phyloP scores from a whole-genome alignment of 2,888 invertebrate species.

The Cenopis cana region DNA sequence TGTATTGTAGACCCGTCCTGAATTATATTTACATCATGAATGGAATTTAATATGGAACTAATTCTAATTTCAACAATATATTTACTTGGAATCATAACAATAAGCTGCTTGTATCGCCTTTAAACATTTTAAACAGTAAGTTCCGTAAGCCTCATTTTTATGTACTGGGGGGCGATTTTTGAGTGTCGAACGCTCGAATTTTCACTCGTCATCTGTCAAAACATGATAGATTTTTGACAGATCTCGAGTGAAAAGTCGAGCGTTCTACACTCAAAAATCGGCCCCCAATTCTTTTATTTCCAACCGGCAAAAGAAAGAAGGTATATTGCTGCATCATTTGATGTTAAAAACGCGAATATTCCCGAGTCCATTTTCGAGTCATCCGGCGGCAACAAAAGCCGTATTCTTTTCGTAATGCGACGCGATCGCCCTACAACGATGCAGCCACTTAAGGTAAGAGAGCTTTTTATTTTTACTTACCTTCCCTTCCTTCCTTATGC shows the following conservation, averaged over 20 bases:
- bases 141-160: neutral
- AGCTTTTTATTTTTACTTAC: constrained; percentile 55
- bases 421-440: constrained; percentile 51
- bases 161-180: too few relatives aligned
- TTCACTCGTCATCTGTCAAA: too few relatives aligned
- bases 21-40: too few relatives aligned
- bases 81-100: neutral
- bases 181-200: too few relatives aligned
- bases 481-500: constrained; percentile 46
- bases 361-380: constrained; percentile 23
- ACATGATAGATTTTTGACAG: too few relatives aligned
- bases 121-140: neutral
- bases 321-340: neutral
- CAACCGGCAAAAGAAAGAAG: neutral
- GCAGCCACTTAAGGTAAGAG: constrained; percentile 56
- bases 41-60: too few relatives aligned
- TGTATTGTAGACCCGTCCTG: too few relatives aligned
- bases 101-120: too few relatives aligned
- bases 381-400: constrained; percentile 40
- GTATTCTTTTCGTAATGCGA: constrained; percentile 48
- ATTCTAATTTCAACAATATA: neutral
- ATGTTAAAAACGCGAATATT: constrained; percentile 6
- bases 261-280: too few relatives aligned
- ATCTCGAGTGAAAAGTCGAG: too few relatives aligned
- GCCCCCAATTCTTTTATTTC: neutral